Percentiles rank a stretch among this genome's conserved stretches.
Conservation (phyloP, 1,140 invertebrate species). For the Asbolus verrucosus region DNA sequence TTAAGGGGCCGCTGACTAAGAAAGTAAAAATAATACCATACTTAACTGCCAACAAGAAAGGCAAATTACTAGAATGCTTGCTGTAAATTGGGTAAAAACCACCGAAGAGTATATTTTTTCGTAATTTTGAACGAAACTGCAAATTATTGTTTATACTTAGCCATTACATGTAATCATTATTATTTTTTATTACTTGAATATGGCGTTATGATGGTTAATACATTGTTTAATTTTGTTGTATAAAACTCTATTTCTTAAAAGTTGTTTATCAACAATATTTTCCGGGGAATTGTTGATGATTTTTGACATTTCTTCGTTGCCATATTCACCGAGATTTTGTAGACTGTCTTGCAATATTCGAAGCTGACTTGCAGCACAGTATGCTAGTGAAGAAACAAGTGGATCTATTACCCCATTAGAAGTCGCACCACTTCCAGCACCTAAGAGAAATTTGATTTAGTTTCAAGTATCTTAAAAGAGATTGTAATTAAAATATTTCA, state of each 20-base stretch:
- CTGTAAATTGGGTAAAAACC: not conserved
- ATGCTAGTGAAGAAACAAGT: conserved; percentile 4
- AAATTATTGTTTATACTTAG: not conserved
- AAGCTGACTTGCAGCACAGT: conserved; percentile 1
- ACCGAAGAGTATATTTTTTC: conserved; percentile 1
- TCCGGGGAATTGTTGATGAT: no score
- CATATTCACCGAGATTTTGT: conserved; percentile 7
- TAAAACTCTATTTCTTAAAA: not conserved
- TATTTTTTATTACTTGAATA: not conserved
- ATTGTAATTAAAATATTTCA: no score
- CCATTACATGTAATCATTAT: no score
- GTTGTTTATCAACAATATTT: no score
- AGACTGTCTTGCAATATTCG: conserved; percentile 11
- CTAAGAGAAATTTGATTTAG: not conserved
- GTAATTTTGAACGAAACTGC: not conserved
- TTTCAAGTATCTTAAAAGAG: no score
- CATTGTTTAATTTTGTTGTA: conserved; percentile 1
- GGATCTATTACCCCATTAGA: conserved; percentile 23
- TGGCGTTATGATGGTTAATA: not conserved
- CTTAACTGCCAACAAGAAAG: not conserved
- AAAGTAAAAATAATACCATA: not conserved
- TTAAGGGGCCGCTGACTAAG: no score
- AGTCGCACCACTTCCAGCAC: not conserved
- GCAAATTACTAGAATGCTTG: conserved; percentile 7
- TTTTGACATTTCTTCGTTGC: not conserved